A percentile compares a stretch with the other conserved stretches of the same genome.
Evolutionary conservation across 2,888 invertebrate species (phyloP).

Genomic region (Andrena marginata): DNA sequence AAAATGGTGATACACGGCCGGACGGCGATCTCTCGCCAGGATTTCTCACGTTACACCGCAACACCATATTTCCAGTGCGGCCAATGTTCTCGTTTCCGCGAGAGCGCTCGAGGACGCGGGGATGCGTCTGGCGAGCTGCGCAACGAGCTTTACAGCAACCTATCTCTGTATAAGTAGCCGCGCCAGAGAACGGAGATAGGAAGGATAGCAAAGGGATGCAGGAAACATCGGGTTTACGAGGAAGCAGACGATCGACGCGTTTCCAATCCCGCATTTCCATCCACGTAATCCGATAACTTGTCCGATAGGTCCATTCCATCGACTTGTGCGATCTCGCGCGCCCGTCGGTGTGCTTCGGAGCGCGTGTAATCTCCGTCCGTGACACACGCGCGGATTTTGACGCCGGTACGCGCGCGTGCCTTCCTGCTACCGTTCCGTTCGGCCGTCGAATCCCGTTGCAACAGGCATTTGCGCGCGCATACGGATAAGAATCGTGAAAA

Average conservation of each 20-base stretch:
- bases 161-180: slow-evolving; percentile 46
- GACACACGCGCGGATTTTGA: slow-evolving; percentile 6
- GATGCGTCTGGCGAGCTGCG: slow-evolving; percentile 50
- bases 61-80: slow-evolving; percentile 46
- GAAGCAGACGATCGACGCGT: slow-evolving; percentile 11
- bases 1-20: slow-evolving; percentile 44
- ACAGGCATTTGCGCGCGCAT: slow-evolving; percentile 36
- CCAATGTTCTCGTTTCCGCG: slow-evolving; percentile 64
- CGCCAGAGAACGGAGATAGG: not conserved
- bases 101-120: slow-evolving; percentile 40
- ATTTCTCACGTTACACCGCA: slow-evolving; percentile 68
- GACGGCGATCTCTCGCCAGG: slow-evolving; percentile 38
- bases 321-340: slow-evolving; percentile 8
- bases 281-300: slow-evolving; percentile 60
- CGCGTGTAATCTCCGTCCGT: not conserved
- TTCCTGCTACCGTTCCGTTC: slow-evolving; percentile 37
- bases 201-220: not conserved
- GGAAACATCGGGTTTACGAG: slow-evolving; percentile 57
- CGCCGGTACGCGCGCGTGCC: slow-evolving; percentile 30
- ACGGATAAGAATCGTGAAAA: slow-evolving; percentile 37
- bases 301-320: slow-evolving; percentile 51
- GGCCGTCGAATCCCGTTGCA: slow-evolving; percentile 32
- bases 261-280: slow-evolving; percentile 53
- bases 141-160: slow-evolving; percentile 50
- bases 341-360: not conserved